Evolutionary conservation across 2,797 vertebrate species (phyloP).

Genomic region (Antrozous pallidus): DNA sequence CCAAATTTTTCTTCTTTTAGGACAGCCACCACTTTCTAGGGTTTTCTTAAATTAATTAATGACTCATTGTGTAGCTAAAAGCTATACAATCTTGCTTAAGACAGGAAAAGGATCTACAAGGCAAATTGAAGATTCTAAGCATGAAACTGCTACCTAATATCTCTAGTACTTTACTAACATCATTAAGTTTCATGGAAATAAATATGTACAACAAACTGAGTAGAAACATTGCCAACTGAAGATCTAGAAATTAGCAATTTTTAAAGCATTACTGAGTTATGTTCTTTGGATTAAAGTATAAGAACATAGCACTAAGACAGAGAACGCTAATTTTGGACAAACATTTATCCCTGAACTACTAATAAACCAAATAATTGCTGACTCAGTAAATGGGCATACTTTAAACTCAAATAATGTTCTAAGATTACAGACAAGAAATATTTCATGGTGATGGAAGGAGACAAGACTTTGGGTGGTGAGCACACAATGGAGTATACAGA

Average conservation of each 20-base stretch:
- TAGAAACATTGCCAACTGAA: neutral
- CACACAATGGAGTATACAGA: neutral
- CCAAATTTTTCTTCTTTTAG: neutral
- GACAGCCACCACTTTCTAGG: neutral
- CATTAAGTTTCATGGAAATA: neutral
- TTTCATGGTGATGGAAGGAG: neutral
- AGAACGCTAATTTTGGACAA: slow-evolving; percentile 4
- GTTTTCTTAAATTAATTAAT: slow-evolving; percentile 13
- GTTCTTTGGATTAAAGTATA: neutral
- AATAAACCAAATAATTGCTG: neutral
- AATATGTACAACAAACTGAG: neutral
- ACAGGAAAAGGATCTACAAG: neutral
- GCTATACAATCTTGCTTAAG: neutral
- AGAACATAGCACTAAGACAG: neutral
- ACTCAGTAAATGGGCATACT: neutral
- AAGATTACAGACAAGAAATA: neutral
- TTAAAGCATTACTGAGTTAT: neutral
- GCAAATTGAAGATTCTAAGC: slow-evolving; percentile 9
- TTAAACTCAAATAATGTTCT: slow-evolving; percentile 16
- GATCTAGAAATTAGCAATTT: neutral
- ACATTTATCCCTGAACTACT: neutral
- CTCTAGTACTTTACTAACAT: slow-evolving; percentile 10
- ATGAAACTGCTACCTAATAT: neutral
- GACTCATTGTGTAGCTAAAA: neutral
- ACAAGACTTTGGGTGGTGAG: neutral